A percentile compares a stretch with the other conserved stretches of the same genome.
Conservation (phyloP, 2,797 vertebrate genomes). For the Sarcophilus harrisii region DNA sequence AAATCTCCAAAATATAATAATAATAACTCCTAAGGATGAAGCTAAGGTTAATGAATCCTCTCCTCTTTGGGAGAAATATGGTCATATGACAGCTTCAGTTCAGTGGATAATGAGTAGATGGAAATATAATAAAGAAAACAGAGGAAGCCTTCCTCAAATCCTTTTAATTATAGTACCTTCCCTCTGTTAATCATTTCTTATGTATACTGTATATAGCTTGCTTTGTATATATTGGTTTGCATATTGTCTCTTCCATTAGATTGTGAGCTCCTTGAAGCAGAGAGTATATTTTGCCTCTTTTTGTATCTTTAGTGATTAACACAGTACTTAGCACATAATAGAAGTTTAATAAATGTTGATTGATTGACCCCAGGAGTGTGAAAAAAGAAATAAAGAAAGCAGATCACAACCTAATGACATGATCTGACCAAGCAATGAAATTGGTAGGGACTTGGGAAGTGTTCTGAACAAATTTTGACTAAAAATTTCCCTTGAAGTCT, state of each 20-base stretch:
- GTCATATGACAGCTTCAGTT: neutral
- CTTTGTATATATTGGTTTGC: neutral
- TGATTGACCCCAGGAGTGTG: neutral
- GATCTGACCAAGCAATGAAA: neutral
- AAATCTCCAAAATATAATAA: neutral
- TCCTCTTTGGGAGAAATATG: neutral
- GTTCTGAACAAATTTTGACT: neutral
- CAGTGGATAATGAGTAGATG: neutral
- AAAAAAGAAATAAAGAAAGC: neutral
- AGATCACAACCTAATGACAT: neutral
- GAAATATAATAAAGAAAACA: neutral
- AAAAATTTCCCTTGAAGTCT: neutral
- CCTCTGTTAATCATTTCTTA: neutral
- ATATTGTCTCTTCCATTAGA: neutral
- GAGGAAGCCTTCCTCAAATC: neutral
- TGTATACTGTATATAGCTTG: neutral
- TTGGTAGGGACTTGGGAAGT: neutral
- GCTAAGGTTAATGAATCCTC: neutral
- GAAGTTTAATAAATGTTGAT: neutral
- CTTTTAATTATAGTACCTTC: neutral
- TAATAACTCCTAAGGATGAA: neutral
- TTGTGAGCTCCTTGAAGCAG: neutral
- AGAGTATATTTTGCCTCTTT: neutral
- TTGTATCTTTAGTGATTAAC: neutral
- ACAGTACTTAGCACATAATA: neutral